phyloP scores from a whole-genome alignment of 30 jellyfish, hydroid and myxozoan species.

The Catostylus mosaicus region DNA sequence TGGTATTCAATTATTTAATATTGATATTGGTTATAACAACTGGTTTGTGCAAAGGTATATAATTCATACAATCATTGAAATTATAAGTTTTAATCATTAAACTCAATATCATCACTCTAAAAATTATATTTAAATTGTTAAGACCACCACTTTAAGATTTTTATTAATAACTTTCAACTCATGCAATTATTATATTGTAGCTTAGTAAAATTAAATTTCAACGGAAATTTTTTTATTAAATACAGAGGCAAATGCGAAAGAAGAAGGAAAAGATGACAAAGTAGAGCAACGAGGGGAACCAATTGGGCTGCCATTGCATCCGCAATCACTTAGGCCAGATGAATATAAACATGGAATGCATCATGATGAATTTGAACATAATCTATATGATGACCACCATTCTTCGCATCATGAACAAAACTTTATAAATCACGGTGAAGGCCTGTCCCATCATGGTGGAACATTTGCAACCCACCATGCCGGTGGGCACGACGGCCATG shows the following conservation, averaged over 20 bases:
- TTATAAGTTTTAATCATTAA: not conserved
- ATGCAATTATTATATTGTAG: not conserved
- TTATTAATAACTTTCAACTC: not conserved
- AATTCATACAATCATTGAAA: not conserved
- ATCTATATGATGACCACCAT: not conserved
- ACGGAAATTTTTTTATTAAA: not conserved
- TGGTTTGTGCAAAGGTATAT: not conserved
- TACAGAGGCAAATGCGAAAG: not conserved
- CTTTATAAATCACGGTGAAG: not conserved
- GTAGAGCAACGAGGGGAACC: constrained; percentile 40
- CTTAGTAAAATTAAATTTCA: not conserved
- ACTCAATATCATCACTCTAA: not conserved
- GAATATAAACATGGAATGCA: constrained; percentile 72
- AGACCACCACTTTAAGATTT: not conserved
- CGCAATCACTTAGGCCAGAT: constrained; percentile 46
- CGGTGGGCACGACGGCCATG: constrained; percentile 26
- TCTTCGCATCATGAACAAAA: not conserved
- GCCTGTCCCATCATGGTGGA: constrained; percentile 5
- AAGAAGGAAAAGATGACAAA: not conserved
- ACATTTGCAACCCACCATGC: not conserved
- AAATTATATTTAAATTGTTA: not conserved
- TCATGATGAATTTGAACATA: constrained; percentile 68
- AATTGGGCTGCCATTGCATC: constrained; percentile 44
- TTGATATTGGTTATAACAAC: not conserved
- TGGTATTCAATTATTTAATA: not conserved